Percentiles rank a stretch among this genome's conserved stretches.
phyloP scores from a whole-genome alignment of 2,113 vertebrate species.

The Plotosus lineatus region DNA sequence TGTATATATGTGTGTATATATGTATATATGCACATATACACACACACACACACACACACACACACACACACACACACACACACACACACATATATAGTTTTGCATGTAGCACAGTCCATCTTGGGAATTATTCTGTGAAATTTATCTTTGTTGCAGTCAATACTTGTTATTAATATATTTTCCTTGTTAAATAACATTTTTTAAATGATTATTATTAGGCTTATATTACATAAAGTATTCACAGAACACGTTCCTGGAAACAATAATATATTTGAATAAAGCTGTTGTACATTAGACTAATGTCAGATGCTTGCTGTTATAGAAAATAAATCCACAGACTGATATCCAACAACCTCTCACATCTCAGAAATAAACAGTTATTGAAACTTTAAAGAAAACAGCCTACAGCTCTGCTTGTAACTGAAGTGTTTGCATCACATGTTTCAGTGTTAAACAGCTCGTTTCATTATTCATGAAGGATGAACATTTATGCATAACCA shows the following conservation, averaged over 20 bases:
- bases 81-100: no score
- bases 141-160: no score
- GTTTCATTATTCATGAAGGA: constrained; percentile 14
- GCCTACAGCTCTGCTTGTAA: background rate
- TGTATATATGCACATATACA: no score
- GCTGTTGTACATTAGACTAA: background rate
- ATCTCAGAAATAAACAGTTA: background rate
- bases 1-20: no score
- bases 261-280: background rate
- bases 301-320: background rate
- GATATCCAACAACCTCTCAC: background rate
- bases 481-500: constrained; percentile 2
- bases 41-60: no score
- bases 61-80: no score
- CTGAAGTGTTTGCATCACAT: background rate
- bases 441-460: background rate
- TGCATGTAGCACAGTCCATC: no score
- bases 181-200: background rate
- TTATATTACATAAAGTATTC: background rate
- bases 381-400: background rate
- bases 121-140: no score
- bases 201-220: background rate
- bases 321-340: background rate
- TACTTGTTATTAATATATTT: no score
- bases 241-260: background rate